Percentiles rank a stretch among this genome's conserved stretches.
Evolutionary conservation across 2,888 invertebrate genomes (phyloP).

Genomic region (Smittia sp.): DNA sequence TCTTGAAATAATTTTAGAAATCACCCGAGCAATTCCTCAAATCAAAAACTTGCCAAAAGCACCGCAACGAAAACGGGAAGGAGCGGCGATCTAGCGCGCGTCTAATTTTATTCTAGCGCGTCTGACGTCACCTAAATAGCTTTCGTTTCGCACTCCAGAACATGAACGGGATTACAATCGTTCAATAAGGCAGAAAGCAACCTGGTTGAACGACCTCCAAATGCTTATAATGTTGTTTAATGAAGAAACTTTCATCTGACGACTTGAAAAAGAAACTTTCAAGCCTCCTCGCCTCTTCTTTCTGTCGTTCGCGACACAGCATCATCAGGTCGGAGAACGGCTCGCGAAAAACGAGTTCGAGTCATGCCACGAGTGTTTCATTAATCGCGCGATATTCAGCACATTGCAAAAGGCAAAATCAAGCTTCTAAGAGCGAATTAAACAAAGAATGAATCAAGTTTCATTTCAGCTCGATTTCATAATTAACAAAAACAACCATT

Average conservation of each 20-base stretch:
- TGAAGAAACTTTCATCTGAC: constrained; percentile 10
- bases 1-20: constrained; percentile 13
- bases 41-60: constrained; percentile 2
- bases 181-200: neutral
- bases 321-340: neutral
- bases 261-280: neutral
- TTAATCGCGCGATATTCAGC: constrained; percentile 8
- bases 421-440: constrained; percentile 14
- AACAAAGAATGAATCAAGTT: constrained; percentile 27
- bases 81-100: neutral
- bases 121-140: neutral
- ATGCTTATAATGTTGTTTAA: neutral
- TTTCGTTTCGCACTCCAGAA: neutral
- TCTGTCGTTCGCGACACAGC: neutral
- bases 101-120: neutral
- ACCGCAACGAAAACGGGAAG: neutral
- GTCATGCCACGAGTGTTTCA: neutral
- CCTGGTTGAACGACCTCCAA: constrained; percentile 18
- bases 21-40: neutral
- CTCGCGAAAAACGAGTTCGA: neutral
- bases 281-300: neutral
- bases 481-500: constrained; percentile 15
- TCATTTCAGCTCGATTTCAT: constrained; percentile 15
- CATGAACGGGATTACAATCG: too few relatives aligned
- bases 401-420: neutral